Conservation (phyloP, 1,140 invertebrate species). For the Zaprionus tsacasi region DNA sequence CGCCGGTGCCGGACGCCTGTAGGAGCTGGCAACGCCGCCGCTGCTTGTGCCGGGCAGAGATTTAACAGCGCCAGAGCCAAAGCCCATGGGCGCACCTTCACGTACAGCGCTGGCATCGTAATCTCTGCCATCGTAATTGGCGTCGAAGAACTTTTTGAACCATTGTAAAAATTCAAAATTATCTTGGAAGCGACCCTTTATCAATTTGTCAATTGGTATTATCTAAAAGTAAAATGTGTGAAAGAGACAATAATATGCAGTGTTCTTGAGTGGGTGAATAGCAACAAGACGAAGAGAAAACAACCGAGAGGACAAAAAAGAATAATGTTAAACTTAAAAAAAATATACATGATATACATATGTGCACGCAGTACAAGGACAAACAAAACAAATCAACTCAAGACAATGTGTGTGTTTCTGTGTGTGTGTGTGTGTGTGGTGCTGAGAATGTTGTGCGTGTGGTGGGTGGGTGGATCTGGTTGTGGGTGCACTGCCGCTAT, state of each 20-base stretch:
- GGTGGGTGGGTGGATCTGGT: conserved; percentile 9
- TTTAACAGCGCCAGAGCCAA: conserved; percentile 85
- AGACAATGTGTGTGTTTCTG: conserved; percentile 22
- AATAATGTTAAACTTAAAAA: neutral
- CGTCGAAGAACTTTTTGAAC: conserved; percentile 99
- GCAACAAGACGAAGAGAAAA: conserved; percentile 33
- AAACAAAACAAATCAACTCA: conserved; percentile 34
- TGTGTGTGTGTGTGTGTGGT: conserved; percentile 13
- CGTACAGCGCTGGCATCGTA: conserved; percentile 95
- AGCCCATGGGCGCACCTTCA: conserved; percentile 92
- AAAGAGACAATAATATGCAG: conserved; percentile 69
- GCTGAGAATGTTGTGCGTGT: conserved; percentile 6
- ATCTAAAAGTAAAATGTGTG: conserved; percentile 88
- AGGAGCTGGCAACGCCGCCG: conserved; percentile 72
- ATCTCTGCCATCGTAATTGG: conserved; percentile 96
- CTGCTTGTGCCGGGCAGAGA: conserved; percentile 84
- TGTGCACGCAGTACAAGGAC: conserved; percentile 34
- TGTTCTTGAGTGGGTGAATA: conserved; percentile 55
- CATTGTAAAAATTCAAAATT: conserved; percentile 99
- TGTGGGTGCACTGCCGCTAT: neutral
- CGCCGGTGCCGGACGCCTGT: conserved; percentile 71
- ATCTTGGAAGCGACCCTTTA: conserved; percentile 98
- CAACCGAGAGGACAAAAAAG: conserved; percentile 23
- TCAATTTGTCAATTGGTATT: conserved; percentile 94
- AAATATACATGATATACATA: conserved; percentile 13